Conservation (phyloP, 2,888 invertebrate genomes). For the Melinopterus prodromus region DNA sequence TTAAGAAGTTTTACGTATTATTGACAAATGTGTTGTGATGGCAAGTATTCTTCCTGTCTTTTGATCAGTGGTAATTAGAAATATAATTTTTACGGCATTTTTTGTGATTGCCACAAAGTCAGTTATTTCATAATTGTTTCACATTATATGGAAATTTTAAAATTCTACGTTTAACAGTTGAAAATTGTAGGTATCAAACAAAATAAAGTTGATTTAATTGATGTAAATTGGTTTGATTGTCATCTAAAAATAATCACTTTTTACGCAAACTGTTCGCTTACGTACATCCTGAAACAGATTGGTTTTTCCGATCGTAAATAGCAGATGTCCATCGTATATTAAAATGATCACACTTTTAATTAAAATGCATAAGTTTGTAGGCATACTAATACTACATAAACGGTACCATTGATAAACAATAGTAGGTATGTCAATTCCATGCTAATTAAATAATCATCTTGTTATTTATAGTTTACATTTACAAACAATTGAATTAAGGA, state of each 20-base stretch:
- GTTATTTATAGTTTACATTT: not conserved
- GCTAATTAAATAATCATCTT: not conserved
- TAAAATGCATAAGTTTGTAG: too few relatives aligned
- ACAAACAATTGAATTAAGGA: not conserved
- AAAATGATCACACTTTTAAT: not conserved
- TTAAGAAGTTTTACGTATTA: too few relatives aligned
- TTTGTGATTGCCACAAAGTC: too few relatives aligned
- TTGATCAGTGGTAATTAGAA: too few relatives aligned
- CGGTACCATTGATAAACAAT: not conserved
- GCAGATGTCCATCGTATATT: not conserved
- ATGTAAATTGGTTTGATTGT: not conserved
- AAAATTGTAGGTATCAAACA: not conserved
- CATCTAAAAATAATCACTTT: not conserved
- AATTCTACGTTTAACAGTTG: not conserved
- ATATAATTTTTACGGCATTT: too few relatives aligned
- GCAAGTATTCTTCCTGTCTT: too few relatives aligned
- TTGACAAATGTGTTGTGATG: too few relatives aligned
- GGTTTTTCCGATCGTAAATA: not conserved
- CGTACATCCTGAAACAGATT: not conserved
- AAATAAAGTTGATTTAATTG: not conserved
- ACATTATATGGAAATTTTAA: too few relatives aligned
- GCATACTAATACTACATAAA: not conserved
- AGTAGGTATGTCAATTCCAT: not conserved
- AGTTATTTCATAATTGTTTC: too few relatives aligned
- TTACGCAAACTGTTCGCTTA: not conserved